Evolutionary conservation across 2,797 vertebrate genomes (phyloP).

Genomic region (Pseudomugil tenellus): DNA sequence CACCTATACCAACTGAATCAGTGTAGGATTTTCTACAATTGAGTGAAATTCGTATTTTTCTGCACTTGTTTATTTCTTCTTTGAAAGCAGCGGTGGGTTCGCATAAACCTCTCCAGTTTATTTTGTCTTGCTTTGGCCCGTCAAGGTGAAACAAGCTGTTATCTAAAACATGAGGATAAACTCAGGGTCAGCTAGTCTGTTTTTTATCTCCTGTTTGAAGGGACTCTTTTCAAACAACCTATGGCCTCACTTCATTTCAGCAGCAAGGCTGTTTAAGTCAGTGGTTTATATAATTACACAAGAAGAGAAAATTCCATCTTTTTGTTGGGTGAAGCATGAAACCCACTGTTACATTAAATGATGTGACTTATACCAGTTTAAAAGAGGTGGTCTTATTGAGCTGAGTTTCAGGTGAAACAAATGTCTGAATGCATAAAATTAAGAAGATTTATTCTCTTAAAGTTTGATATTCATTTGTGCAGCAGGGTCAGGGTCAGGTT

Average conservation of each 20-base stretch:
- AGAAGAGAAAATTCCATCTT: background rate
- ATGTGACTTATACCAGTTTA: background rate
- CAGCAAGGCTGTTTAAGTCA: constrained; percentile 4
- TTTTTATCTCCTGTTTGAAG: constrained; percentile 54
- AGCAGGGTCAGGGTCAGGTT: constrained; percentile 48
- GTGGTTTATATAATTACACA: background rate
- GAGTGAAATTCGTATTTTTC: constrained; percentile 4
- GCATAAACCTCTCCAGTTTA: constrained; percentile 37
- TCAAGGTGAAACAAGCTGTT: constrained; percentile 71
- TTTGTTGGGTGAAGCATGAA: background rate
- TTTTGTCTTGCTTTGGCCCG: constrained; percentile 57
- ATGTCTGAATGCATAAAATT: constrained; percentile 1
- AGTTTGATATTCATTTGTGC: constrained; percentile 25
- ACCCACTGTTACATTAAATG: background rate
- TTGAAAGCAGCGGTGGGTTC: constrained; percentile 17
- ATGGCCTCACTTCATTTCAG: constrained; percentile 29
- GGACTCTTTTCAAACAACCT: constrained; percentile 39
- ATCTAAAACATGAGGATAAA: constrained; percentile 65
- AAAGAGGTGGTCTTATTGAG: background rate
- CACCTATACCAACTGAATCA: background rate
- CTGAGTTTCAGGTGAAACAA: background rate
- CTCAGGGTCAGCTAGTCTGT: constrained; percentile 62
- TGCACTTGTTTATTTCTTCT: background rate
- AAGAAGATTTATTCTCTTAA: background rate
- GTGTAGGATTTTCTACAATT: background rate